Percentiles rank a stretch among this genome's conserved stretches.
Evolutionary conservation across 1,140 invertebrate genomes (phyloP).

Genomic region (Lepidurus packardi): DNA sequence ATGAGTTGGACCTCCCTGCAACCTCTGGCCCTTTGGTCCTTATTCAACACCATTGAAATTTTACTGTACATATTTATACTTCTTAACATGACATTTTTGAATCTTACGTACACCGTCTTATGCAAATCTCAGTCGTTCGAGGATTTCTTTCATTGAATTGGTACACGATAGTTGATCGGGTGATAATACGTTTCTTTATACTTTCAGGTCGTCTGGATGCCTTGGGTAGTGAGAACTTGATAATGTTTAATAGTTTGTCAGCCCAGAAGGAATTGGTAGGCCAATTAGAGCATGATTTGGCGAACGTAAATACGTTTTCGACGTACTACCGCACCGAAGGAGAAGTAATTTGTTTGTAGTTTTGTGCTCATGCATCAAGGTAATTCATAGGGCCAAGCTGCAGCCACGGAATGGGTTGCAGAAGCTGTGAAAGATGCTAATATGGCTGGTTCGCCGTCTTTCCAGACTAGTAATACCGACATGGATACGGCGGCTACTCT

Average conservation of each 20-base stretch:
- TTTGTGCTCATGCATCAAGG: slow-evolving; percentile 35
- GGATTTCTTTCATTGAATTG: not conserved
- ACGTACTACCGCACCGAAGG: slow-evolving; percentile 47
- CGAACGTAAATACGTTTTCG: slow-evolving; percentile 48
- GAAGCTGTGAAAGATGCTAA: slow-evolving; percentile 31
- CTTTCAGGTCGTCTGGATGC: slow-evolving; percentile 5
- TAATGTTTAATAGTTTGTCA: slow-evolving; percentile 9
- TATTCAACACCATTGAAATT: slow-evolving; percentile 22
- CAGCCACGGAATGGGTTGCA: slow-evolving; percentile 32
- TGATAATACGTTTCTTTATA: not conserved
- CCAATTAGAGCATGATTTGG: slow-evolving; percentile 49
- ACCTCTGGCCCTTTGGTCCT: not conserved
- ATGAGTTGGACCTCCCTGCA: slow-evolving; percentile 15
- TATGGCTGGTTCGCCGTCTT: slow-evolving; percentile 3
- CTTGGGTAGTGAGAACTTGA: not conserved
- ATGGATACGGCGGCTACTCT: slow-evolving; percentile 43
- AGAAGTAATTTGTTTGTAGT: slow-evolving; percentile 41
- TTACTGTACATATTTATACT: slow-evolving; percentile 22
- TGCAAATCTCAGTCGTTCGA: slow-evolving; percentile 8
- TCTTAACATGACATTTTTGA: slow-evolving; percentile 19
- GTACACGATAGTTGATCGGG: not conserved
- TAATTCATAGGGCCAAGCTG: slow-evolving; percentile 32
- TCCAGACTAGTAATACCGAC: slow-evolving; percentile 2
- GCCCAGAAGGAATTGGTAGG: slow-evolving; percentile 46
- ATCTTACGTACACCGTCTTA: slow-evolving; percentile 1